Evolutionary conservation across 2,888 invertebrate species (phyloP).

Genomic region (Erebia ligea): DNA sequence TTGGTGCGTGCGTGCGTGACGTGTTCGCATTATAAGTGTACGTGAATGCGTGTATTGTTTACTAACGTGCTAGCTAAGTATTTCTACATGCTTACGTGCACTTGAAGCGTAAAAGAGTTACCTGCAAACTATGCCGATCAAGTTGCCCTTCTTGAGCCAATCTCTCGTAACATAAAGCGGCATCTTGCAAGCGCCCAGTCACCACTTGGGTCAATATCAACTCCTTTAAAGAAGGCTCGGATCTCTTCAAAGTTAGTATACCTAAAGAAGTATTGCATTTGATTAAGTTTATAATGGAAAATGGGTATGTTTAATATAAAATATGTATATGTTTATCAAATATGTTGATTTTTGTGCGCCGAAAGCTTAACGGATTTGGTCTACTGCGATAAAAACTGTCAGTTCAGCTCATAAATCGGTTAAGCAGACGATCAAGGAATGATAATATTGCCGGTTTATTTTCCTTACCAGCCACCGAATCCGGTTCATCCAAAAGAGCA

Average conservation of each 20-base stretch:
- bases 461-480: conserved; percentile 90
- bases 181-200: conserved; percentile 92
- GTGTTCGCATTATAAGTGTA: not conserved
- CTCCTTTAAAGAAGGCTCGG: conserved; percentile 91
- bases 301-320: too few relatives aligned
- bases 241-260: conserved; percentile 88
- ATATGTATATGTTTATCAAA: too few relatives aligned
- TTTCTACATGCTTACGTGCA: not conserved
- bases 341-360: too few relatives aligned
- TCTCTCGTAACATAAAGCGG: conserved; percentile 94
- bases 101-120: conserved; percentile 39
- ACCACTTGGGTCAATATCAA: conserved; percentile 93
- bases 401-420: not conserved
- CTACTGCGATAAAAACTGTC: not conserved
- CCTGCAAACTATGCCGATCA: conserved; percentile 74
- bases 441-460: not conserved
- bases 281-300: not conserved
- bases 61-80: not conserved
- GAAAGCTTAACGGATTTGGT: not conserved
- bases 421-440: not conserved
- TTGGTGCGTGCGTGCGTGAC: not conserved
- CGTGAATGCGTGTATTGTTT: not conserved
- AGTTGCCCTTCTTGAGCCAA: conserved; percentile 85
- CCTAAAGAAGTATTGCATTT: conserved; percentile 60
- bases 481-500: conserved; percentile 93